Percentiles rank a stretch among this genome's conserved stretches.
Conservation (phyloP, 2,113 vertebrate species). For the Cyprichromis sp. region DNA sequence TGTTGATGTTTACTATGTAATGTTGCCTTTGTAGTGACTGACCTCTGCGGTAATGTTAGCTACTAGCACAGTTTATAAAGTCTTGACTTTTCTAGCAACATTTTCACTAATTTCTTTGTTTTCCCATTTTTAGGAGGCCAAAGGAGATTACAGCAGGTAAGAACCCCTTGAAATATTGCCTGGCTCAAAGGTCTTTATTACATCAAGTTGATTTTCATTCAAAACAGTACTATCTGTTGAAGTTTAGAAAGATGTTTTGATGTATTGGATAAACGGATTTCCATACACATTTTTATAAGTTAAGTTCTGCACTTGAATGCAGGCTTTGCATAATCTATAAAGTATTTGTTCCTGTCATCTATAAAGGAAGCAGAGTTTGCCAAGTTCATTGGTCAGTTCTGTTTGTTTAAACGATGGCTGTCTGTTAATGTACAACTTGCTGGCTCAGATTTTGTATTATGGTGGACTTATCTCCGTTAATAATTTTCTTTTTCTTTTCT, state of each 20-base stretch:
- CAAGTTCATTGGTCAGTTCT: conserved; percentile 26
- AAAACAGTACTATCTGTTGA: not conserved
- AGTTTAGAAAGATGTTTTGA: not conserved
- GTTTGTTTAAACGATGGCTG: not conserved
- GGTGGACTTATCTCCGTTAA: conserved; percentile 25
- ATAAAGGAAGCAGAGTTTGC: not conserved
- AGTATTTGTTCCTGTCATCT: not conserved
- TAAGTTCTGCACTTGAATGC: not conserved
- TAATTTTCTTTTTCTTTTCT: conserved; percentile 18
- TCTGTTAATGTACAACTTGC: conserved; percentile 72
- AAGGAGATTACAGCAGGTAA: conserved; percentile 94
- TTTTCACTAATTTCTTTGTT: conserved; percentile 20
- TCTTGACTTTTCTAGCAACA: not conserved
- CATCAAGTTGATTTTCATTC: not conserved
- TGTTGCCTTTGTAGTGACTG: not conserved
- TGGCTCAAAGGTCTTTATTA: not conserved
- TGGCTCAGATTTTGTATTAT: conserved; percentile 14
- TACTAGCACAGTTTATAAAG: not conserved
- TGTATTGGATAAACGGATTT: not conserved
- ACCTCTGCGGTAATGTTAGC: not conserved
- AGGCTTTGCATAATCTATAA: not conserved
- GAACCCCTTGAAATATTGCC: not conserved
- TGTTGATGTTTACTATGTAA: not conserved
- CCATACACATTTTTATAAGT: not conserved
- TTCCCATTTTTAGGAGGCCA: conserved; percentile 82